Evolutionary conservation across 2,797 vertebrate species (phyloP).

Genomic region (Propithecus perrieri): DNA sequence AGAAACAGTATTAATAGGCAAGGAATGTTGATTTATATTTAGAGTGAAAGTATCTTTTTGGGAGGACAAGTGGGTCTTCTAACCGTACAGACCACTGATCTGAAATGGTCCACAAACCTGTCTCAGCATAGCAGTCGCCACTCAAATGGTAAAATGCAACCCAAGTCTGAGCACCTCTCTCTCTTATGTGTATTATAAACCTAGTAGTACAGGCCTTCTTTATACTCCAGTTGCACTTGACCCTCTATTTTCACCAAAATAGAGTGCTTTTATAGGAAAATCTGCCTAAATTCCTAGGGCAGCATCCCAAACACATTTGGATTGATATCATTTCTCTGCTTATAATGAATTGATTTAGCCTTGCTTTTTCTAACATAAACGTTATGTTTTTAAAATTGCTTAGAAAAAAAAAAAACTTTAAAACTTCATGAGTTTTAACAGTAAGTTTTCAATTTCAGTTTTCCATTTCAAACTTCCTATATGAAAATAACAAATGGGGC

Average conservation of each 20-base stretch:
- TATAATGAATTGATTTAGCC: background rate
- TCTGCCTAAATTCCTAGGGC: background rate
- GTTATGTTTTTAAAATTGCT: background rate
- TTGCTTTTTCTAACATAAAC: background rate
- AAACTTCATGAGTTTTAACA: conserved; percentile 30
- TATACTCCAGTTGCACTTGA: background rate
- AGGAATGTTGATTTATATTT: background rate
- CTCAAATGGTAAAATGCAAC: background rate
- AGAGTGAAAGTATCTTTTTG: background rate
- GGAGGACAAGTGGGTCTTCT: background rate
- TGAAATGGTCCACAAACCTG: background rate
- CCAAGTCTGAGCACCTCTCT: too few relatives aligned
- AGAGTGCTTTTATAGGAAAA: background rate
- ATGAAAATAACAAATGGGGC: background rate
- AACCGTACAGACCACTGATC: background rate
- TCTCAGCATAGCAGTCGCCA: fast-evolving
- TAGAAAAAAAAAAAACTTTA: background rate
- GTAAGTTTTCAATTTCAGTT: background rate
- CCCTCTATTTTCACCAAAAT: background rate
- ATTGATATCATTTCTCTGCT: background rate
- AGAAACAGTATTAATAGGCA: background rate
- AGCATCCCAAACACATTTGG: background rate
- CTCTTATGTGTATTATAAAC: background rate
- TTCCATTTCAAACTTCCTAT: background rate
- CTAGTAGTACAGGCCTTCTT: background rate